Evolutionary conservation across 2,797 vertebrate genomes (phyloP), one percentile per base, ranked within the genome.

Genomic region (Gadopsis bispinosus): DNA sequence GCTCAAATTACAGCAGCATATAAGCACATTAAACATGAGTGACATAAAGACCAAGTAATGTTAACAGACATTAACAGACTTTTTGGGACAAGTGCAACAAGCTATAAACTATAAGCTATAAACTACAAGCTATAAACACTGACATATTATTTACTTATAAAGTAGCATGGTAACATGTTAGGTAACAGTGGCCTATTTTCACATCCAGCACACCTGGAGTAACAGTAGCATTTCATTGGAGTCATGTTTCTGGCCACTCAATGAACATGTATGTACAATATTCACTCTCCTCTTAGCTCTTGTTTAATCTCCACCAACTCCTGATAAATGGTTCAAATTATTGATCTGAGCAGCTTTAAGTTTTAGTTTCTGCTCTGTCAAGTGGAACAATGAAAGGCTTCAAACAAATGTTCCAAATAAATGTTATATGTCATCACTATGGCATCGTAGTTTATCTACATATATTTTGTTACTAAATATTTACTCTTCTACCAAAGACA

Each of bases 391-490:
- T 11, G n/a, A 35, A 22, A 5, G 10, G 33, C 16, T 14, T 17
- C 11, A 50, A 50, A 72, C 17, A 35, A 62, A 39, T 61, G 4
- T 12, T 47, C 13, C 8, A 17, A 16, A 31, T 62, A n/a, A 63
- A 69, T 33, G 33, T 60, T 37, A 51, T 7, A 64, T 22, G 5
- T 41, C 29, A 53, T 41, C 20, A 1, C 0, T 41, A 4, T n/a
- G 50, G 17, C 12, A 2, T 69, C 14, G 0, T 19, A 14, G 59
- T 61, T 31, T 56, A 77, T 56, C 66, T 41, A 68, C 62, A 64
- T 67, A 6, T 71, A 4, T 11, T 35, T 55, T 59, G n/a, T 53
- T 19, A 35, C 56, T 54, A 59, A 68, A 81, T 39, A 77, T 81
- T 71, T 63, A 41, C 19, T 75, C 10, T 35, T 61, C 33, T 59